Evolutionary conservation across 2,113 vertebrate species (phyloP).

Genomic region (Leucoraja erinaceus): DNA sequence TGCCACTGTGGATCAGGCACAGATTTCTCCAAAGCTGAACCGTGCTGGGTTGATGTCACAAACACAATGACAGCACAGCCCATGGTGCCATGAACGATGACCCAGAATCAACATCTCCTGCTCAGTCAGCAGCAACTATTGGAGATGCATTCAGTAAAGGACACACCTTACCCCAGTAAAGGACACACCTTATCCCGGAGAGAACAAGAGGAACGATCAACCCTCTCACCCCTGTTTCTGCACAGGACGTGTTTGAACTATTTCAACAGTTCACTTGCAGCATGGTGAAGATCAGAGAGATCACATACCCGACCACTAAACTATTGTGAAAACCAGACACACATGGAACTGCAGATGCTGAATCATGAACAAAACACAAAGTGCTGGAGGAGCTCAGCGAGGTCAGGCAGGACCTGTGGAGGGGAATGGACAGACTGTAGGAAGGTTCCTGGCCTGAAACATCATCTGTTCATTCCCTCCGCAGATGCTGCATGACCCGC

Average conservation of each 20-base stretch:
- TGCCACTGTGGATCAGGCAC: background rate
- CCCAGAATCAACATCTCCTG: background rate
- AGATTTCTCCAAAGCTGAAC: background rate
- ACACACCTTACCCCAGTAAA: background rate
- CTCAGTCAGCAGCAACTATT: background rate
- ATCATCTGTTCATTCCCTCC: too few relatives aligned
- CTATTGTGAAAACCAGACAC: background rate
- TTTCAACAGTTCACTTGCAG: background rate
- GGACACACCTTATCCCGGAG: background rate
- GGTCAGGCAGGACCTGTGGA: too few relatives aligned
- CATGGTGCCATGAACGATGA: background rate
- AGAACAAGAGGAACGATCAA: background rate
- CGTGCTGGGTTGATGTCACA: too few relatives aligned
- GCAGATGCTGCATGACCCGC: too few relatives aligned
- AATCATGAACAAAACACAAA: too few relatives aligned
- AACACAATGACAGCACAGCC: too few relatives aligned
- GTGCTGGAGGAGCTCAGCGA: too few relatives aligned
- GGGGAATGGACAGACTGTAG: too few relatives aligned
- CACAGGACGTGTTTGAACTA: background rate
- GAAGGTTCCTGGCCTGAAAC: too few relatives aligned
- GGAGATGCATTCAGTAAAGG: background rate
- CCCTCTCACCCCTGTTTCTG: background rate
- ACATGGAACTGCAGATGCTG: too few relatives aligned
- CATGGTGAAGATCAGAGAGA: background rate
- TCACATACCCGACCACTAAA: background rate